Evolutionary conservation across 2,113 vertebrate genomes (phyloP).

Genomic region (Ornithorhynchus anatinus): DNA sequence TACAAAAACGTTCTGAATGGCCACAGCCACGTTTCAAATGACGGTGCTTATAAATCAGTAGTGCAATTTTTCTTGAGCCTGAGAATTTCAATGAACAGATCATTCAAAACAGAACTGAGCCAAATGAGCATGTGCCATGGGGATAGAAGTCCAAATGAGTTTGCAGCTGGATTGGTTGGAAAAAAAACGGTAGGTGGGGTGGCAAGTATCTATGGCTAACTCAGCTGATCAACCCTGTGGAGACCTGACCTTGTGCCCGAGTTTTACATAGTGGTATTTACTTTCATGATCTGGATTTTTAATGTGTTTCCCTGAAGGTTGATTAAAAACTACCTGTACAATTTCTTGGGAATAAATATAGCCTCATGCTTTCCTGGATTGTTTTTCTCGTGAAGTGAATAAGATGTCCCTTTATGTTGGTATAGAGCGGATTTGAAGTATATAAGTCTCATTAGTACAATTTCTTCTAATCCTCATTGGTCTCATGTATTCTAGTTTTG

Average conservation of each 20-base stretch:
- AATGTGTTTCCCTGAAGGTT: neutral
- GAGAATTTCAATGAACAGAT: constrained; percentile 49
- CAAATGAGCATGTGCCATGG: neutral
- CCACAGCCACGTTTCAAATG: constrained; percentile 14
- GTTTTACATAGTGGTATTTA: neutral
- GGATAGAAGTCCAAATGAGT: neutral
- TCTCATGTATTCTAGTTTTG: no score
- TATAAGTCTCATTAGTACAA: no score
- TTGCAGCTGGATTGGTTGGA: neutral
- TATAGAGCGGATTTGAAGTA: neutral
- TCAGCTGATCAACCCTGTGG: constrained; percentile 20
- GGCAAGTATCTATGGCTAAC: constrained; percentile 33
- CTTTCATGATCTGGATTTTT: neutral
- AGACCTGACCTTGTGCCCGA: neutral
- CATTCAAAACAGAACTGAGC: constrained; percentile 47
- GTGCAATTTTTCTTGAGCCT: constrained; percentile 41
- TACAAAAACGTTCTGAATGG: constrained; percentile 17
- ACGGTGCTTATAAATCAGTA: constrained; percentile 42
- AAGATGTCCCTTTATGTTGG: neutral
- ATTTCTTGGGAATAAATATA: neutral
- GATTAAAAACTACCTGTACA: neutral
- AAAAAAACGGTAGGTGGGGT: constrained; percentile 3
- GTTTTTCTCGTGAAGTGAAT: neutral
- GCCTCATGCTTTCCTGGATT: neutral
- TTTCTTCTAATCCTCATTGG: neutral